Percentiles rank a stretch among this genome's conserved stretches.
phyloP scores from a whole-genome alignment of 2,113 vertebrate species.

The Menidia beryllina region DNA sequence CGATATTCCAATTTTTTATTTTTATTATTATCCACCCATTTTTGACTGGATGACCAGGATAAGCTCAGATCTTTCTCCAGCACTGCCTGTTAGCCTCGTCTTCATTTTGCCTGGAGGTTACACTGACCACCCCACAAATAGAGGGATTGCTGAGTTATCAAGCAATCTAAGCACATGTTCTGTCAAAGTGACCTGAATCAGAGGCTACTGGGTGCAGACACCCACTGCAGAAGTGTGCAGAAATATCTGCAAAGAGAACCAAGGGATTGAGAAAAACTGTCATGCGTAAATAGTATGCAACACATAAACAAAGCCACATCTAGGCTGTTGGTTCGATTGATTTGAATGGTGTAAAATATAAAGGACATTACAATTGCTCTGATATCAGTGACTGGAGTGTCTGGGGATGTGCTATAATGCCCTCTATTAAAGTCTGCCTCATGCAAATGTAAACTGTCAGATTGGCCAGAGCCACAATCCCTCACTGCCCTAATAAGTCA shows the following conservation, averaged over 20 bases:
- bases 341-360: constrained; percentile 5
- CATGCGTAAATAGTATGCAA: too few species aligned
- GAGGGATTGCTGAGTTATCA: background rate
- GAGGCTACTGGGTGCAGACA: too few species aligned
- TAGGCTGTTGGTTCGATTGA: background rate
- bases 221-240: too few species aligned
- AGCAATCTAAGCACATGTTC: background rate
- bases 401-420: constrained; percentile 9
- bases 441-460: constrained; percentile 64
- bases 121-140: background rate
- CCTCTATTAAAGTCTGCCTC: constrained; percentile 31
- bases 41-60: background rate
- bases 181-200: too few species aligned
- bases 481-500: constrained; percentile 70
- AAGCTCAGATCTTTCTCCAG: background rate
- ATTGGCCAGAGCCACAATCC: constrained; percentile 60
- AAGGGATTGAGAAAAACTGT: background rate
- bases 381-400: constrained; percentile 4
- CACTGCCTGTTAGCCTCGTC: background rate
- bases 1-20: constrained; percentile 15
- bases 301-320: background rate
- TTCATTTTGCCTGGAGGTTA: background rate
- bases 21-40: background rate
- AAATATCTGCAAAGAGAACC: background rate
- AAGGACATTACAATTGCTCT: constrained; percentile 9